Conservation (phyloP, 2,888 invertebrate species). For the Trachelus troglodyta region DNA sequence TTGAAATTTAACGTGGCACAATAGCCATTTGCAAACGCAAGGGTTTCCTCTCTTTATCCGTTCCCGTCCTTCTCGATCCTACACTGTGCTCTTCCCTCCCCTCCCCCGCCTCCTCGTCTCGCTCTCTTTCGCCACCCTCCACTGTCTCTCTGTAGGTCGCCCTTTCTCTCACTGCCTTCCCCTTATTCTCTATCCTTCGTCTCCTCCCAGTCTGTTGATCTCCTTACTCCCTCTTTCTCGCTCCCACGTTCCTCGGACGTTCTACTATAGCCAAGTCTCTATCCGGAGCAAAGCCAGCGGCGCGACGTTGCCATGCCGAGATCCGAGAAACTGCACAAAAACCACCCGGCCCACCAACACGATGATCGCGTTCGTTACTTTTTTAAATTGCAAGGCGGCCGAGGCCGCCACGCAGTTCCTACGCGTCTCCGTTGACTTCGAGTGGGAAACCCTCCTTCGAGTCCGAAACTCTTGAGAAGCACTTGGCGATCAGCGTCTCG, state of each 20-base stretch:
- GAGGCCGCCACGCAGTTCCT: background rate
- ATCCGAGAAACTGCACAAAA: constrained; percentile 58
- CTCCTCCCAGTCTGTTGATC: constrained; percentile 16
- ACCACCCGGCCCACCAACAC: constrained; percentile 44
- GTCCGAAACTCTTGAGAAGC: background rate
- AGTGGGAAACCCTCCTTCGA: background rate
- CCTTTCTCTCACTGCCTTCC: constrained; percentile 12
- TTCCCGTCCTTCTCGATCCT: background rate
- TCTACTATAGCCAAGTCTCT: constrained; percentile 25
- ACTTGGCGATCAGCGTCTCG: background rate
- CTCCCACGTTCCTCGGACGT: constrained; percentile 8
- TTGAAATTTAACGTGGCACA: background rate
- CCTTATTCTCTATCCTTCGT: constrained; percentile 13
- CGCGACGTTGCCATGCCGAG: constrained; percentile 55
- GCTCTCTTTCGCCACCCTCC: background rate
- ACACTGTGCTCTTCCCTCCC: background rate
- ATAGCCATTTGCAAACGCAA: background rate
- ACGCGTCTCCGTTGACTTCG: background rate
- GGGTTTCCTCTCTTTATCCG: background rate
- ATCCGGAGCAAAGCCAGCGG: constrained; percentile 44
- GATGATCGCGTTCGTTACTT: constrained; percentile 10
- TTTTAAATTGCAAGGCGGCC: constrained; percentile 9
- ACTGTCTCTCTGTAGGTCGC: background rate
- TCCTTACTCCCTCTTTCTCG: constrained; percentile 25
- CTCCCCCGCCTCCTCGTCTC: background rate